Percentiles rank a stretch among this genome's conserved stretches.
Evolutionary conservation across 2,888 invertebrate genomes (phyloP).

Genomic region (Parasteatoda lunata): DNA sequence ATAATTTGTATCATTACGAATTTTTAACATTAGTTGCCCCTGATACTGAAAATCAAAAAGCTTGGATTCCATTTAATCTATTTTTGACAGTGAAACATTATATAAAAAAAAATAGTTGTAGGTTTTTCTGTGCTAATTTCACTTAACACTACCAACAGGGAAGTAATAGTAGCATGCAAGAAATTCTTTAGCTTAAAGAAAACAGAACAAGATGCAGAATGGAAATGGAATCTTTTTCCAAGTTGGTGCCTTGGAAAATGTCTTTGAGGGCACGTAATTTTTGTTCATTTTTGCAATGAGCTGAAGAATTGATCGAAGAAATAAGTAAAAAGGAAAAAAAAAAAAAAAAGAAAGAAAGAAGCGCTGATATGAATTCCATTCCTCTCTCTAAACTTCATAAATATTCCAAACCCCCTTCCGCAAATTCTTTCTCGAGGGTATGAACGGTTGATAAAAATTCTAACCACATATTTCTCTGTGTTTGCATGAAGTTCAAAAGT

Average conservation of each 20-base stretch:
- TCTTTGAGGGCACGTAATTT: conserved; percentile 16
- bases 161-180: too few relatives aligned
- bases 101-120: too few relatives aligned
- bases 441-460: conserved; percentile 36
- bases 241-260: neutral
- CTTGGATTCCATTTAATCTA: too few relatives aligned
- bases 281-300: conserved; percentile 37
- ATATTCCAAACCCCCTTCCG: conserved; percentile 49
- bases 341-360: conserved; percentile 9
- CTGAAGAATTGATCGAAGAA: conserved; percentile 16
- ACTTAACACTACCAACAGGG: too few relatives aligned
- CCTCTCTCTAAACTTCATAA: conserved; percentile 44
- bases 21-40: too few relatives aligned
- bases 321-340: conserved; percentile 4
- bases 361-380: conserved; percentile 23
- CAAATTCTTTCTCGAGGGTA: conserved; percentile 24
- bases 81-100: too few relatives aligned
- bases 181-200: too few relatives aligned
- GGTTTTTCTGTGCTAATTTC: too few relatives aligned
- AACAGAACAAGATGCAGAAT: neutral
- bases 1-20: too few relatives aligned
- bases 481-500: conserved; percentile 25
- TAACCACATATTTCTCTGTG: conserved; percentile 30
- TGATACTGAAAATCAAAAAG: too few relatives aligned
- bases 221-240: conserved; percentile 4